Evolutionary conservation across 2,113 vertebrate species (phyloP).

Genomic region (Saguinus imperator): DNA sequence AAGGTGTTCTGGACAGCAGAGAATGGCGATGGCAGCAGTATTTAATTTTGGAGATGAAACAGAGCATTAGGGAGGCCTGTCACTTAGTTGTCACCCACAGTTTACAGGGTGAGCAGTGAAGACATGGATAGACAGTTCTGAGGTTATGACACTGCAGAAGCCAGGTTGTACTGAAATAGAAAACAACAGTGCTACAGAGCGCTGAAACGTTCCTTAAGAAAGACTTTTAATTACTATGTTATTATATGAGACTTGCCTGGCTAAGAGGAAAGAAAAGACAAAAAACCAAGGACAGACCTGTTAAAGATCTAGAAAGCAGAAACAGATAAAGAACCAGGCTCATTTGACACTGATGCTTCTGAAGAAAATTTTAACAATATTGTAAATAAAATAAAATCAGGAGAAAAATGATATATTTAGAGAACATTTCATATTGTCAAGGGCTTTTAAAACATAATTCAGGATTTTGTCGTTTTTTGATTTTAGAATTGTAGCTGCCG

Average conservation of each 20-base stretch:
- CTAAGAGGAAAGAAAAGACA: background rate
- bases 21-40: background rate
- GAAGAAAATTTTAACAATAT: slow-evolving; percentile 77
- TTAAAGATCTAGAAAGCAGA: slow-evolving; percentile 78
- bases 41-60: slow-evolving; percentile 66
- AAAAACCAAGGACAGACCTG: slow-evolving; percentile 72
- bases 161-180: slow-evolving; percentile 1
- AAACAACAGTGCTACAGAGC: slow-evolving; percentile 11
- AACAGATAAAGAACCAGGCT: slow-evolving; percentile 72
- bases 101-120: background rate
- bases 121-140: background rate
- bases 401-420: slow-evolving; percentile 65
- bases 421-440: slow-evolving; percentile 75
- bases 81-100: slow-evolving; percentile 63
- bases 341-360: slow-evolving; percentile 71
- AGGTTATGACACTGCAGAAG: background rate
- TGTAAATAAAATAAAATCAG: slow-evolving; percentile 7
- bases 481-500: slow-evolving; percentile 79
- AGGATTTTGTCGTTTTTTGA: slow-evolving; percentile 76
- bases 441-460: slow-evolving; percentile 73
- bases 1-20: slow-evolving; percentile 45
- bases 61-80: slow-evolving; percentile 69
- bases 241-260: background rate
- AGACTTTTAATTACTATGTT: background rate
- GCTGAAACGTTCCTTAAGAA: background rate